Evolutionary conservation across 1,140 invertebrate genomes (phyloP).

Genomic region (Bombus pyrosoma): DNA sequence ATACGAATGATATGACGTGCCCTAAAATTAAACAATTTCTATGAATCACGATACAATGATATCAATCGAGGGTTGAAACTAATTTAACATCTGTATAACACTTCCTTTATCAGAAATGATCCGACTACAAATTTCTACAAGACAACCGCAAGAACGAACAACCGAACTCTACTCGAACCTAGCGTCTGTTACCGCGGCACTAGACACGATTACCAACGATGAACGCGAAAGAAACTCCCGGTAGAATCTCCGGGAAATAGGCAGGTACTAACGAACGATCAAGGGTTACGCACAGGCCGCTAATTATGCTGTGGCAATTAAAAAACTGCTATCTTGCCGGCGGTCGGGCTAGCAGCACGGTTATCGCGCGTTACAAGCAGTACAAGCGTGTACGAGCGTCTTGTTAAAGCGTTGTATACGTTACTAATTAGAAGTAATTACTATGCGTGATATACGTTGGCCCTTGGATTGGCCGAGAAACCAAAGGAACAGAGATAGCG

Average conservation of each 20-base stretch:
- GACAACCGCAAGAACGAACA: too few relatives aligned
- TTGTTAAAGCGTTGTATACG: slow-evolving; percentile 47
- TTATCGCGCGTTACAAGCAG: slow-evolving; percentile 26
- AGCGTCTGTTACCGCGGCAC: slow-evolving; percentile 48
- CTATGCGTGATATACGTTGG: slow-evolving; percentile 41
- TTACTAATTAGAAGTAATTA: slow-evolving; percentile 56
- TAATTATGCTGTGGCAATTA: slow-evolving; percentile 34
- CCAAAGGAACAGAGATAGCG: too few relatives aligned
- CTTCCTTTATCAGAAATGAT: too few relatives aligned
- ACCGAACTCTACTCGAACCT: too few relatives aligned
- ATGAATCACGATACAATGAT: background rate
- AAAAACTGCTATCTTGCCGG: slow-evolving; percentile 26
- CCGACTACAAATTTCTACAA: too few relatives aligned
- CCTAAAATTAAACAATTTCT: background rate
- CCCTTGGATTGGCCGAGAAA: slow-evolving; percentile 7
- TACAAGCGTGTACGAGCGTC: slow-evolving; percentile 43
- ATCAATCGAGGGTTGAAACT: background rate
- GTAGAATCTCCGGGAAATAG: background rate
- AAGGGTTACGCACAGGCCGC: slow-evolving; percentile 21
- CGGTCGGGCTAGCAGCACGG: background rate
- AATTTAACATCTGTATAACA: background rate
- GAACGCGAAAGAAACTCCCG: background rate
- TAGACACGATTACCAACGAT: slow-evolving; percentile 39
- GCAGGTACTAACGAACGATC: slow-evolving; percentile 7
- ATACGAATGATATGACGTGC: background rate